Conservation (phyloP, 2,888 invertebrate genomes). For the Diloba caeruleocephala region DNA sequence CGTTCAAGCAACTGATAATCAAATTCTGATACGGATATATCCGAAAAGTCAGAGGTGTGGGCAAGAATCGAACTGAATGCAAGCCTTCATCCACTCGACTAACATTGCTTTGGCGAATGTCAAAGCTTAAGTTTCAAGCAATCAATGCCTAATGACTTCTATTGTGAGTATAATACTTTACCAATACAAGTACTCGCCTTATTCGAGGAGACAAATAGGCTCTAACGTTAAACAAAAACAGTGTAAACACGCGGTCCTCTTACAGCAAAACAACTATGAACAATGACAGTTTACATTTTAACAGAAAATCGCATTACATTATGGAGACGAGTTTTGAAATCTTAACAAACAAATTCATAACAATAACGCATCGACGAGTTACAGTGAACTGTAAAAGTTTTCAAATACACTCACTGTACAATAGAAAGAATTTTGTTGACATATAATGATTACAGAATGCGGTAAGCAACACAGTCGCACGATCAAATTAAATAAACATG, state of each 20-base stretch:
- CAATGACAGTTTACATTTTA: constrained; percentile 86
- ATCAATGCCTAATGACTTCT: neutral
- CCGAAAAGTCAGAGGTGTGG: too few relatives aligned
- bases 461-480: constrained; percentile 34
- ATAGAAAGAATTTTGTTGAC: constrained; percentile 72
- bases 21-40: too few relatives aligned
- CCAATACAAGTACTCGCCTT: constrained; percentile 7
- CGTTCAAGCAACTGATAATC: too few relatives aligned
- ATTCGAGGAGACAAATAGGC: constrained; percentile 35
- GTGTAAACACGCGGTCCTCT: constrained; percentile 67
- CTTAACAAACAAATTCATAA: constrained; percentile 73
- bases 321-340: constrained; percentile 74
- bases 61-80: too few relatives aligned
- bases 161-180: constrained; percentile 1
- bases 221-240: constrained; percentile 54
- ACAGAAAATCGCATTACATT: constrained; percentile 79
- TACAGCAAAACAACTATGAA: constrained; percentile 74
- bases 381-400: constrained; percentile 70
- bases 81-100: too few relatives aligned
- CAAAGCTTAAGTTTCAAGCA: too few relatives aligned
- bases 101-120: too few relatives aligned
- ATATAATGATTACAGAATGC: constrained; percentile 44
- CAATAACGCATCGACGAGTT: constrained; percentile 63
- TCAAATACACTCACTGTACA: constrained; percentile 72
- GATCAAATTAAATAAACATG: constrained; percentile 37